Base-by-base conservation (phyloP, 2,888 invertebrate genomes). In the Lymantria monacha region DNA sequence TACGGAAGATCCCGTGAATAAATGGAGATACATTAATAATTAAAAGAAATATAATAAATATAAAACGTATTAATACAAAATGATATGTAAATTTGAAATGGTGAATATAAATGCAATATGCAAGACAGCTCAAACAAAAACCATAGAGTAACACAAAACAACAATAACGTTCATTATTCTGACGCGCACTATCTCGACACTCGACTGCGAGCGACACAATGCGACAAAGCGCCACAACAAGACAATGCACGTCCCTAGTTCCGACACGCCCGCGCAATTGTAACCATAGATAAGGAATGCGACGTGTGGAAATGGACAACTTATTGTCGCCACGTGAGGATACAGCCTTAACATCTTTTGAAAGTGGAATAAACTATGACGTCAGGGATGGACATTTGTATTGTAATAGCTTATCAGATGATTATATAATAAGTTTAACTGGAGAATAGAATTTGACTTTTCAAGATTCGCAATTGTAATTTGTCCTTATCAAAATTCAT, bases 121-220 rank as follows among this genome's bases (percentile, higher is more conserved):
- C 63, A 69, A 59, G 61, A 69, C 62, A 65, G 56, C 57, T 49
- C 37, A 15, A 63, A 66, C 65, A 65, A 62, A 53, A 60, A 57
- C 53, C 61, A 44, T 49, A 59, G 55, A 57, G 52, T 37, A 12
- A 7, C 42, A 63, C 60, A 57, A 62, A 50, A 55, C 63, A 62
- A 73, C 69, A 69, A 66, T 66, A 51, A 55, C 63, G 57, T 64
- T 69, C 63, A 74, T 70, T 73, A 66, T 68, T 59, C 55, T 61
- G 66, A 63, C 56, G 61, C 63, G 57, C 69, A 63, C 71, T 76
- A 76, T 76, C 76, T 74, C 65, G 68, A 59, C 70, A 68, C 61
- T 61, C 63, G 68, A 30, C 12, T 41, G 64, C 65, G 42, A 30
- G 50, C 46, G 51, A 44, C 45, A 53, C 43, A 43, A 53, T 49